Conservation (phyloP, 1,140 invertebrate genomes). For the Meloidogyne exigua region DNA sequence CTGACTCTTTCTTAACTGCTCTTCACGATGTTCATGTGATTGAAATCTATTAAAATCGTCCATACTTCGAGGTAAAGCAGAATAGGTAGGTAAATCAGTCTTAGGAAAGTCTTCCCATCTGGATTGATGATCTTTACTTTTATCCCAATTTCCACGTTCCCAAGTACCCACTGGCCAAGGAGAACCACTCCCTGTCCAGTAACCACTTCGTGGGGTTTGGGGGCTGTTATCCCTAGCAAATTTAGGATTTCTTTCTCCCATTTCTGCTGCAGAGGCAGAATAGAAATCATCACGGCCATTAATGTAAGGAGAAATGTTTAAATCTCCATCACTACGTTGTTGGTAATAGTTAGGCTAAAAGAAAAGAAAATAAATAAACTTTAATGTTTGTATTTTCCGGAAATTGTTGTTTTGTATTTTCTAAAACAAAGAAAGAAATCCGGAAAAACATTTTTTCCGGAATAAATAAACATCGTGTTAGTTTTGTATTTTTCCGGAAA, state of each 20-base stretch:
- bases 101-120: conserved; percentile 23
- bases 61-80: conserved; percentile 36
- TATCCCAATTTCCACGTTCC: neutral
- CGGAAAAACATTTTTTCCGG: no score
- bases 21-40: conserved; percentile 38
- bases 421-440: no score
- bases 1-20: conserved; percentile 30
- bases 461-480: no score
- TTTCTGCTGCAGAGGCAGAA: neutral
- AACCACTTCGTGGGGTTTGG: conserved; percentile 20
- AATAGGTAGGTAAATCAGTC: conserved; percentile 37
- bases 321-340: neutral
- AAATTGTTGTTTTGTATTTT: no score
- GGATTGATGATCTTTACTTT: neutral
- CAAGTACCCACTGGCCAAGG: neutral
- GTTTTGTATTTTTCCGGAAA: no score
- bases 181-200: neutral
- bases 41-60: conserved; percentile 50
- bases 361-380: neutral
- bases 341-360: neutral
- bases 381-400: no score
- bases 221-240: neutral
- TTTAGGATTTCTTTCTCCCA: conserved; percentile 2
- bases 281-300: neutral
- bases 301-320: neutral